Evolutionary conservation across 2,113 vertebrate species (phyloP).

Genomic region (Rostratula benghalensis): DNA sequence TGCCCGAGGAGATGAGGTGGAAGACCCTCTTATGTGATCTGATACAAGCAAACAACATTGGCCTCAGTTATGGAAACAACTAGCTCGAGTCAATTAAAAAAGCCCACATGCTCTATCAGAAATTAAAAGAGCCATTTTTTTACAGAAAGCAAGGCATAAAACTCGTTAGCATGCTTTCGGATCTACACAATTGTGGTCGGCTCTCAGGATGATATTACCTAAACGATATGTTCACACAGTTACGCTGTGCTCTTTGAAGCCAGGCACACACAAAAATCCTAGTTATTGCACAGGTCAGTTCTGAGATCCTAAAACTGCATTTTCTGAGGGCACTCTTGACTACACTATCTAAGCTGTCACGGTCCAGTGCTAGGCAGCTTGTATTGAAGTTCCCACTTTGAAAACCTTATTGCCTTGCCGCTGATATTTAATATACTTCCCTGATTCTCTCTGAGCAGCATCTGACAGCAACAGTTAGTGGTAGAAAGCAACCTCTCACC

Average conservation of each 20-base stretch:
- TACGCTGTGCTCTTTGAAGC: background rate
- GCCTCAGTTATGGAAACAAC: background rate
- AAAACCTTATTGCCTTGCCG: background rate
- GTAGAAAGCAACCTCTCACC: background rate
- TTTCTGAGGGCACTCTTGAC: background rate
- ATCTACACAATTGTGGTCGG: background rate
- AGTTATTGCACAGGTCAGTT: background rate
- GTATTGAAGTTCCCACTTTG: background rate
- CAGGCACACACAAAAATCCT: background rate
- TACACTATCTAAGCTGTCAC: background rate
- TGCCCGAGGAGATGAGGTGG: background rate
- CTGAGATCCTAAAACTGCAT: background rate
- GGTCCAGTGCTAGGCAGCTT: background rate
- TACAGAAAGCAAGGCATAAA: background rate
- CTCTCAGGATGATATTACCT: background rate
- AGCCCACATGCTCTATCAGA: background rate
- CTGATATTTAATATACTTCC: background rate
- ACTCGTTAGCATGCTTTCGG: background rate
- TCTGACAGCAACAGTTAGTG: background rate
- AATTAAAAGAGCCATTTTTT: background rate
- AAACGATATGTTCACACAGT: background rate
- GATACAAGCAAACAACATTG: background rate
- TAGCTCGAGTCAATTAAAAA: background rate
- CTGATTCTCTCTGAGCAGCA: accelerated
- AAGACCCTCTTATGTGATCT: background rate